phyloP scores from a whole-genome alignment of 92 coral and sea anemone genomes.

The Parazoanthus darwini region DNA sequence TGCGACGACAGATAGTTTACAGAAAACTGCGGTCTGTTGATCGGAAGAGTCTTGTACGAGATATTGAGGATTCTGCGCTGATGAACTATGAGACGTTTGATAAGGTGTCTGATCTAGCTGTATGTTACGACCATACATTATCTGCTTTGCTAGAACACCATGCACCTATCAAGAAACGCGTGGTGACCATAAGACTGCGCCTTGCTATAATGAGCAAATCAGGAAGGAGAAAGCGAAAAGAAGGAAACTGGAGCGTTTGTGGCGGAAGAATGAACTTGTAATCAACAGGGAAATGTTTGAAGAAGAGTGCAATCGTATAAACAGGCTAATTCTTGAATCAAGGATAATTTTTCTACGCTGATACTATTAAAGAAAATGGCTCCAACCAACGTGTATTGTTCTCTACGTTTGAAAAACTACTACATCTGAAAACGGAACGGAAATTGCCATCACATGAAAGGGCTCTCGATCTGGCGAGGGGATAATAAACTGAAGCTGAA shows the following conservation, averaged over 20 bases:
- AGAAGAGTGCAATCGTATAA: conserved; percentile 39
- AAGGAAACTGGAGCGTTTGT: conserved; percentile 34
- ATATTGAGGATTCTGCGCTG: conserved; percentile 16
- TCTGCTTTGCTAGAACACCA: conserved; percentile 22
- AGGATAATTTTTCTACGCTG: conserved; percentile 20
- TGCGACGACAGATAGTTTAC: conserved; percentile 22
- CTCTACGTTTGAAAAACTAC: too few relatives aligned
- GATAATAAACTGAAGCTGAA: too few relatives aligned
- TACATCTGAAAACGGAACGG: too few relatives aligned
- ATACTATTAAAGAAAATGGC: too few relatives aligned
- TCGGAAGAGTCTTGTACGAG: neutral
- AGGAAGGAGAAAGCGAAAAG: conserved; percentile 15
- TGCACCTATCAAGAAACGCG: conserved; percentile 44
- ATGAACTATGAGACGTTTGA: neutral
- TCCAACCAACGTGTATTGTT: too few relatives aligned
- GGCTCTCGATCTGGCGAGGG: too few relatives aligned
- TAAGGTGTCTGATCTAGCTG: conserved; percentile 32
- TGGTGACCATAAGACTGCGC: conserved; percentile 46
- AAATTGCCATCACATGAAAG: too few relatives aligned
- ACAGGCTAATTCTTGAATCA: conserved; percentile 32
- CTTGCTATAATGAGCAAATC: conserved; percentile 44
- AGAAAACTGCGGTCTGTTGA: conserved; percentile 33
- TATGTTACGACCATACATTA: conserved; percentile 34
- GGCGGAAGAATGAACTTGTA: conserved; percentile 12
- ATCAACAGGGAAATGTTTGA: conserved; percentile 34